phyloP scores from a whole-genome alignment of 2,888 invertebrate species.

The Noctuana brunneofusca region DNA sequence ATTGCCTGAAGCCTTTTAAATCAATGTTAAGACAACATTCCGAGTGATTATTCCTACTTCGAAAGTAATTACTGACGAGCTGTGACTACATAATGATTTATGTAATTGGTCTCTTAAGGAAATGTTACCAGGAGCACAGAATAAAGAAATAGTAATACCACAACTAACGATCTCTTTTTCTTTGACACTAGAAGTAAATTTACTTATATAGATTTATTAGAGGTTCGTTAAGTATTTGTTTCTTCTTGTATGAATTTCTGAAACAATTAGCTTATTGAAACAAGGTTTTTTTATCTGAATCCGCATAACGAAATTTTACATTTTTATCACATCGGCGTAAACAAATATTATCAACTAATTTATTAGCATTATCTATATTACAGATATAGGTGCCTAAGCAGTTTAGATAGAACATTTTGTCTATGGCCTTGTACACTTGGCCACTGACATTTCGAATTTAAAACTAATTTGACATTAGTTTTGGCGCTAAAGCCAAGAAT shows the following conservation, averaged over 20 bases:
- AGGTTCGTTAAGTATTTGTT: too few relatives aligned
- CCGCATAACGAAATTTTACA: background rate
- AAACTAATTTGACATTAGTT: conserved; percentile 1
- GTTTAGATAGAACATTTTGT: conserved; percentile 16
- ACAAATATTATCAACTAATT: background rate
- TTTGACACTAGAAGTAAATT: background rate
- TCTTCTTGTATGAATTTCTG: too few relatives aligned
- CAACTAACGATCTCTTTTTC: conserved; percentile 7
- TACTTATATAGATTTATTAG: background rate
- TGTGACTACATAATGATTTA: conserved; percentile 25
- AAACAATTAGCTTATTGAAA: too few relatives aligned
- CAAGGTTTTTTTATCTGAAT: background rate
- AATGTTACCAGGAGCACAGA: conserved; percentile 7
- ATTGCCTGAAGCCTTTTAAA: conserved; percentile 52
- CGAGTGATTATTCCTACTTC: conserved; percentile 50
- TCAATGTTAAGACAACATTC: conserved; percentile 52
- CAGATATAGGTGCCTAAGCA: background rate
- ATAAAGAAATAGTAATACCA: background rate
- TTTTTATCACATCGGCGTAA: background rate
- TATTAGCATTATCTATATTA: conserved; percentile 5
- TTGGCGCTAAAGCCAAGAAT: conserved; percentile 39
- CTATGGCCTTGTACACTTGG: conserved; percentile 24
- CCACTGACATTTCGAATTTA: background rate
- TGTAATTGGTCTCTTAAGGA: conserved; percentile 29
- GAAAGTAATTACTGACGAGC: conserved; percentile 42